These are phyloP conservation scores for Gobionotothen gibberifrons DNA, from an alignment of 2,797 vertebrate genomes.

Conservation along the genomic window DNA sequence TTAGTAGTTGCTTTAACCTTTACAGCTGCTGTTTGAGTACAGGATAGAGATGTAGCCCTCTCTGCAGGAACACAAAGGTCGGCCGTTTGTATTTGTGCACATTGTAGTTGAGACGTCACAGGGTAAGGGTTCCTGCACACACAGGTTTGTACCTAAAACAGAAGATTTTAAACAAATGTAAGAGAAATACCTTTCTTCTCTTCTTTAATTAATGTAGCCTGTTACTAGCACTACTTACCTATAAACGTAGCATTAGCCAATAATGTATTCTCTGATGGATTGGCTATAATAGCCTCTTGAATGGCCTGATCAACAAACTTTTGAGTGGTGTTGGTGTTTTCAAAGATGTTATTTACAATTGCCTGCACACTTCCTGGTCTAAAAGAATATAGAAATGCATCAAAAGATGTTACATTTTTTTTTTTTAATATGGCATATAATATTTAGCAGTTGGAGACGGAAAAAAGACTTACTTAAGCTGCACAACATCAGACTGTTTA, in stretches of 20 bases:
- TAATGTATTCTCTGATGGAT: not conserved
- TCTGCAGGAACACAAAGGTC: slow-evolving; percentile 67
- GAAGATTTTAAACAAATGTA: not conserved
- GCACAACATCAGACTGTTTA: slow-evolving; percentile 64
- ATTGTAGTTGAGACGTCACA: slow-evolving; percentile 67
- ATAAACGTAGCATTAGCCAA: slow-evolving; percentile 42
- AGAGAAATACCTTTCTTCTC: not conserved
- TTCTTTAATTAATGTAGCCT: not conserved
- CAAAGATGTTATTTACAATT: slow-evolving; percentile 79
- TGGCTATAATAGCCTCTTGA: slow-evolving; percentile 4
- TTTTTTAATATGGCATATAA: not conserved
- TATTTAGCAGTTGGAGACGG: not conserved
- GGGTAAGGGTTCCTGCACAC: slow-evolving; percentile 14
- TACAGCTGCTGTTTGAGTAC: slow-evolving; percentile 75
- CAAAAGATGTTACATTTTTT: not conserved
- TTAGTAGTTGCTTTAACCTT: slow-evolving; percentile 59
- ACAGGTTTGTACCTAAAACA: slow-evolving; percentile 56
- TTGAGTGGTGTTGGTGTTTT: slow-evolving; percentile 45
- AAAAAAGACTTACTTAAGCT: slow-evolving; percentile 73
- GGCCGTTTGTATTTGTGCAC: slow-evolving; percentile 27
- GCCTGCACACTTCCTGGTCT: slow-evolving; percentile 82
- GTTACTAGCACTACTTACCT: slow-evolving; percentile 47
- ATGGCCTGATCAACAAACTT: not conserved
- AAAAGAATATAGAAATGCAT: slow-evolving; percentile 15
- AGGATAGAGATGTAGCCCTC: slow-evolving; percentile 57